Evolutionary conservation across 2,113 vertebrate species (phyloP), one percentile per base, ranked within the genome.

Genomic region (Pontoporia blainvillei): DNA sequence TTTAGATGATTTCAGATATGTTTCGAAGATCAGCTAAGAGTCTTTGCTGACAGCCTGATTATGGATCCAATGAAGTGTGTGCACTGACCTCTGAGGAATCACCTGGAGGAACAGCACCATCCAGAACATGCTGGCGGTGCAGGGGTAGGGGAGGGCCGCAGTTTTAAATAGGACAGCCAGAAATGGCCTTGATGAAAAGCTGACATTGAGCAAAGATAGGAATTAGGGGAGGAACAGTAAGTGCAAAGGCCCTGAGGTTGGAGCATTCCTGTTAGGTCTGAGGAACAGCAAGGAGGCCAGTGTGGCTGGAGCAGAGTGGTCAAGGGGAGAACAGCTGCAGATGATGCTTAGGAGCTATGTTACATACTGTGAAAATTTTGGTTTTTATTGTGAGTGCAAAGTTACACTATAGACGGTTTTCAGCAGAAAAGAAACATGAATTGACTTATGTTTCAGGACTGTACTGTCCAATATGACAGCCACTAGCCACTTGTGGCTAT

Each of bases 321-420:
- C 17, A 8, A 20, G 29, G n/a, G 62, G 23, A 57, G 49, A 1
- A 39, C 8, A 52, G 34, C 25, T 41, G 25, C 41, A 57, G 36
- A 17, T 4, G n/a, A 61, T 3, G 2, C 14, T 11, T 21, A 27
- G 59, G 49, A 34, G 21, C 13, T 13, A 36, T 2, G 4, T 2
- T 31, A 4, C 0, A 1, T 2, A 9, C 11, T 39, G 18, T 20
- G 57, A 49, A 72, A 39, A 54, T 1, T 21, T 5, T 57, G 25
- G 18, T 21, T 57, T 76, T 71, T 31, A 17, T 14, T 62, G 73
- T 21, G n/a, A 73, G 49, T 31, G 23, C 64, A 61, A 90, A 62
- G 72, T 25, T 31, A 69, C 67, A 25, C 25, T 29, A 31, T 0
- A 6, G 61, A 78, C 31, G 9, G 18, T 34, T 79, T 3, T 64